Conservation (phyloP, 2,113 vertebrate genomes). For the Morone chrysops region DNA sequence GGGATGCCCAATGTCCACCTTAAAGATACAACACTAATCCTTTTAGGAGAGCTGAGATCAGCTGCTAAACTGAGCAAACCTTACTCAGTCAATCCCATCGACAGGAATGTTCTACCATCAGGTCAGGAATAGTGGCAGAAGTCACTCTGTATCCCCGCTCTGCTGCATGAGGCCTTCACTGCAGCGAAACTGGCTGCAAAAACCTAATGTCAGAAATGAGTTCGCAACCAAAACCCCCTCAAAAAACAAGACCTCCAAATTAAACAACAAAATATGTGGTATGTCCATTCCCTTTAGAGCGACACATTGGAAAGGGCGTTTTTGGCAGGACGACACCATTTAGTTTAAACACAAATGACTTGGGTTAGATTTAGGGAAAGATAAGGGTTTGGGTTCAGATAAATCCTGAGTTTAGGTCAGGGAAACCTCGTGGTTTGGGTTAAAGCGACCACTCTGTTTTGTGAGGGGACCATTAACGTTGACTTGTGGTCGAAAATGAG, state of each 20-base stretch:
- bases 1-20: constrained; percentile 12
- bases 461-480: no score
- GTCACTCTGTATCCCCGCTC: constrained; percentile 21
- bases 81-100: constrained; percentile 60
- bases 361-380: no score
- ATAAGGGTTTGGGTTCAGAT: no score
- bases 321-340: not conserved
- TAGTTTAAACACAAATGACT: not conserved
- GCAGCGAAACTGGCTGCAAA: not conserved
- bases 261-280: not conserved
- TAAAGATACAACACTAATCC: constrained; percentile 62
- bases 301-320: no score
- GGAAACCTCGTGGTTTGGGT: no score
- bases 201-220: not conserved
- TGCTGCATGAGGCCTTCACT: not conserved
- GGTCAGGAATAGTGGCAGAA: constrained; percentile 41
- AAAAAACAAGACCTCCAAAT: not conserved
- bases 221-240: not conserved
- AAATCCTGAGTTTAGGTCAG: no score
- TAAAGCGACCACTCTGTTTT: no score
- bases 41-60: constrained; percentile 58
- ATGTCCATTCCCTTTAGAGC: not conserved
- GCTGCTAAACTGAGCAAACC: constrained; percentile 69
- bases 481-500: no score
- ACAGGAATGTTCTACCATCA: constrained; percentile 29